Conservation (phyloP, 2,797 vertebrate genomes). For the Lagorchestes hirsutus region DNA sequence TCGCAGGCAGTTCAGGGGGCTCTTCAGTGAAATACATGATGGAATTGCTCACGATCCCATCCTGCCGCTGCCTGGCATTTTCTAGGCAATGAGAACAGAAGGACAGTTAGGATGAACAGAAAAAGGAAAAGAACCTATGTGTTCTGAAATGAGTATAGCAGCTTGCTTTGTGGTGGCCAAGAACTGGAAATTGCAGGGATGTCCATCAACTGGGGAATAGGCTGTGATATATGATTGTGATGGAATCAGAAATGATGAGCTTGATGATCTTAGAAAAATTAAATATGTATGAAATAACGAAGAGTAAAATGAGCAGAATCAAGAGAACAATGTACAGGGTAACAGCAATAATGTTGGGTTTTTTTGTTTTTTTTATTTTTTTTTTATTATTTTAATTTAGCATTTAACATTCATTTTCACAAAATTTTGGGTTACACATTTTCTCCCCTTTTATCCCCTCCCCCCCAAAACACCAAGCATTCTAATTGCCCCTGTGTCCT, state of each 20-base stretch:
- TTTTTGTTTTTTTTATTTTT: no score
- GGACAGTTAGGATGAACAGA: neutral
- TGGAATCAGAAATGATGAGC: neutral
- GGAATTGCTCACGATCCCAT: constrained; percentile 98
- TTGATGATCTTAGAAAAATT: neutral
- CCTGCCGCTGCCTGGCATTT: constrained; percentile 96
- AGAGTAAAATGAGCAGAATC: neutral
- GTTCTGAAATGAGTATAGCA: neutral
- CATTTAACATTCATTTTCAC: no score
- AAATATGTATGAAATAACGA: neutral
- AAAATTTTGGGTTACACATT: no score
- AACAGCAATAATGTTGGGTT: neutral
- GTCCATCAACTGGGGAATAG: neutral
- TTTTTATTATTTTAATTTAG: no score
- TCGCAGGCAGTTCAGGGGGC: constrained; percentile 92
- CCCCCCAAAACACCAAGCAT: no score
- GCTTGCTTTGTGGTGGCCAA: neutral
- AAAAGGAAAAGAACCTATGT: neutral
- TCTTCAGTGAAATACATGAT: constrained; percentile 98
- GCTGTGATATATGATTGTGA: neutral
- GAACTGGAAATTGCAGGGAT: neutral
- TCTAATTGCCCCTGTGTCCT: no score
- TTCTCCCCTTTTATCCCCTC: no score
- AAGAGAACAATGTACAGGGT: neutral
- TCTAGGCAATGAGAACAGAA: constrained; percentile 83